Evolutionary conservation across 2,888 invertebrate genomes (phyloP).

Genomic region (Globia sparganii): DNA sequence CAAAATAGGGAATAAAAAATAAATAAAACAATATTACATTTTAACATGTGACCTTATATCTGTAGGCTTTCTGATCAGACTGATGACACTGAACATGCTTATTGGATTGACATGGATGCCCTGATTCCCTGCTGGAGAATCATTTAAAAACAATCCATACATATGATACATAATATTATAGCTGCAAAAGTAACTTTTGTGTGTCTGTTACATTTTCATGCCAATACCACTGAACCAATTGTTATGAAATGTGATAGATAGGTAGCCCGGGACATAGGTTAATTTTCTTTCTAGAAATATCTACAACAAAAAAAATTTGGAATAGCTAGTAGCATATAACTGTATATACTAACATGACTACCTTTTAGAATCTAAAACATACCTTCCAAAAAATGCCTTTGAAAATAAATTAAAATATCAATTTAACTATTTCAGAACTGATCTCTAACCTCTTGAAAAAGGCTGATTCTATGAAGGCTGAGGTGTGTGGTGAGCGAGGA

Average conservation of each 20-base stretch:
- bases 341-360: neutral
- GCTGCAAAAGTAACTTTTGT: neutral
- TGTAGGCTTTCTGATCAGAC: neutral
- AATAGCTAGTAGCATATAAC: neutral
- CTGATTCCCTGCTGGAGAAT: no score
- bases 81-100: neutral
- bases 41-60: neutral
- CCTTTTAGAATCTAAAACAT: neutral
- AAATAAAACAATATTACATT: no score
- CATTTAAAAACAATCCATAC: neutral
- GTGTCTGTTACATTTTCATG: neutral
- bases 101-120: no score
- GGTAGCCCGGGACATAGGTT: neutral
- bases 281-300: neutral
- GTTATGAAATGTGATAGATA: neutral
- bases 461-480: conserved; percentile 92
- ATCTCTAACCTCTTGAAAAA: conserved; percentile 90
- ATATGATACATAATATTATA: neutral
- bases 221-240: neutral
- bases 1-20: no score
- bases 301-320: no score
- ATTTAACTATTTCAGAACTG: conserved; percentile 75
- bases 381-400: neutral
- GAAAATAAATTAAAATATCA: neutral
- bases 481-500: conserved; percentile 92